Base-by-base conservation (phyloP, 2,888 invertebrate genomes). In the Spilosoma lubricipeda region DNA sequence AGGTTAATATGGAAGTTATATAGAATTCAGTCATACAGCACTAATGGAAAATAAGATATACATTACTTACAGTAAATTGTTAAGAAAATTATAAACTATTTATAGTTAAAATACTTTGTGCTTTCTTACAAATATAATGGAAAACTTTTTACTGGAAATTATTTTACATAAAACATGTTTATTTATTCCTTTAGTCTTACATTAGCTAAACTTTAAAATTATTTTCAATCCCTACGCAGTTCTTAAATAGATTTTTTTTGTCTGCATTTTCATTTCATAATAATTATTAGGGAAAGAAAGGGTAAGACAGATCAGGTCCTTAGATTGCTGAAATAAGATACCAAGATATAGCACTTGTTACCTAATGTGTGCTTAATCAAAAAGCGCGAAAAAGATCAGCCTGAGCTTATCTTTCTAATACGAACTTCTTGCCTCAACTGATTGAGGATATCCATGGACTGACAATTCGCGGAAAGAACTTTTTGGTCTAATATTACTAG, bases 1-100 rank as follows among this genome's bases (percentile, higher is more conserved):
- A 83, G 82, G 82, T 78, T 89, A 87, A 87, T 89, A 88, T 93
- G 92, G 91, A 93, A 93, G 91, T 88, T 87, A 83, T 83, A 85
- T 87, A 86, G 77, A 87, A 88, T 88, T 91, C 90, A 93, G 90
- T 91, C 90, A 78, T 90, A 87, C 83, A 87, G 85, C 70, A 63
- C 80, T 83, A 79, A 87, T 86, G 86, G 86, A 90, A 86, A 87
- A 80, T 85, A 80, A 86, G 84, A 85, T 84, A 88, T 85, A 85
- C 80, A 81, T 76, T 77, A 80, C 79, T 81, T 77, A 81, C 80
- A 83, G 82, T 85, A 82, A 69, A 80, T 79, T 82, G 79, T 77
- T 81, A 79, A 67, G 73, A 76, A 77, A 83, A 77, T 76, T 80
- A 66, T 75, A 74, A 66, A 39, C 39, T 80, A 75, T 74, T 36